Conservation (phyloP, 2,113 vertebrate genomes). For the Lycocorax pyrrhopterus region DNA sequence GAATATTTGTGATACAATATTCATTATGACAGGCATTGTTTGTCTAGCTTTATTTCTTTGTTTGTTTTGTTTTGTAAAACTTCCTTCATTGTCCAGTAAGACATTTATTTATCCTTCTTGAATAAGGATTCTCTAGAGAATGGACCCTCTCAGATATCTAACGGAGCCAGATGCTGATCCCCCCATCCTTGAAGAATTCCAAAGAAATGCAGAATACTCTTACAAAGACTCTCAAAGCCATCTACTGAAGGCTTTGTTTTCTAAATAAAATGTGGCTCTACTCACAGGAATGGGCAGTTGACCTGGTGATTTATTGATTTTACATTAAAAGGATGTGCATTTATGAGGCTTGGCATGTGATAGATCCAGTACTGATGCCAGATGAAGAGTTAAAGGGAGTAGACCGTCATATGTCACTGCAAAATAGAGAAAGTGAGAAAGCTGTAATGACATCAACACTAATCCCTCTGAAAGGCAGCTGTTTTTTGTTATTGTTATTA, state of each 20-base stretch:
- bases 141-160: background rate
- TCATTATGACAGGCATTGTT: background rate
- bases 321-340: background rate
- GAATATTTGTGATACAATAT: background rate
- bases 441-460: background rate
- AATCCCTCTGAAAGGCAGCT: background rate
- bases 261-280: background rate
- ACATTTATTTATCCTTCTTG: background rate
- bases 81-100: background rate
- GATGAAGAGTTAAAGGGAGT: background rate
- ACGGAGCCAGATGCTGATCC: background rate
- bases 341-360: background rate
- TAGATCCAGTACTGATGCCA: background rate
- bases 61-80: background rate
- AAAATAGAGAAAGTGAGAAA: background rate
- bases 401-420: background rate
- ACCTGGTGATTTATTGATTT: background rate
- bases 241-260: background rate
- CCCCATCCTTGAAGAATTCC: background rate
- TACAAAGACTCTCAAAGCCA: background rate
- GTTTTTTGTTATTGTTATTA: background rate
- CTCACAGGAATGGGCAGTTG: background rate
- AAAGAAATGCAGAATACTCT: background rate
- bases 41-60: background rate
- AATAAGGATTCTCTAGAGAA: background rate